A percentile compares a stretch with the other conserved stretches of the same genome.
phyloP scores from a whole-genome alignment of 2,797 vertebrate species.

The Cirrhinus molitorella region DNA sequence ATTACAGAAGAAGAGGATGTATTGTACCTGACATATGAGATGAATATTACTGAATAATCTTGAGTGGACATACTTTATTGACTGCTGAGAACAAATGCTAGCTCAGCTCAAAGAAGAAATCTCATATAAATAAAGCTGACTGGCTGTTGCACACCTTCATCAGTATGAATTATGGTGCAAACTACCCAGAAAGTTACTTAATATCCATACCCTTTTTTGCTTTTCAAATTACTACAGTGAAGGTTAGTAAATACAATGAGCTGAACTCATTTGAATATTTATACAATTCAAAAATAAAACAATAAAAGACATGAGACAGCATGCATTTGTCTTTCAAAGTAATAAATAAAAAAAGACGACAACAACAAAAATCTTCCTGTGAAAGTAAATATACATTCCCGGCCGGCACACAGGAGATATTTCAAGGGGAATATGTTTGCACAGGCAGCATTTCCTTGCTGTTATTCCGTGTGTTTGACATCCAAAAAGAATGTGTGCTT shows the following conservation, averaged over 20 bases:
- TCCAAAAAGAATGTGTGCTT: conserved; percentile 43
- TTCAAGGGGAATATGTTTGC: conserved; percentile 47
- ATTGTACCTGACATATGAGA: conserved; percentile 12
- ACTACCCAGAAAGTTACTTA: neutral
- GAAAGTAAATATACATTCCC: conserved; percentile 27
- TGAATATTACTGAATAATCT: neutral
- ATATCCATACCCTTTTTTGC: neutral
- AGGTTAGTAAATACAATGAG: neutral
- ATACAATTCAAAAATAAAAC: conserved; percentile 23
- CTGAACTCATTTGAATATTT: conserved; percentile 5
- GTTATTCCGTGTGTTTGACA: conserved; percentile 55
- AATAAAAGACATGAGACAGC: conserved; percentile 36
- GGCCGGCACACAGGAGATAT: conserved; percentile 29
- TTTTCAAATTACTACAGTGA: neutral
- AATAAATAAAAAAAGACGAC: conserved; percentile 17
- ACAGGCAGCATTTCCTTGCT: conserved; percentile 39
- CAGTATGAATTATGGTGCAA: conserved; percentile 4
- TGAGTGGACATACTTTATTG: conserved; percentile 4
- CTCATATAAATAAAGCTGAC: neutral
- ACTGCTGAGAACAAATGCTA: conserved; percentile 9
- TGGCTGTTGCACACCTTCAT: neutral
- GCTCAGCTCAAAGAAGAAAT: neutral
- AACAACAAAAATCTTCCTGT: conserved; percentile 16
- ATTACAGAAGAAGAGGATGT: neutral
- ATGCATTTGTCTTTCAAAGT: conserved; percentile 11